Base-by-base conservation (phyloP, 2,888 invertebrate genomes). In the Linhomoeus sp. region DNA sequence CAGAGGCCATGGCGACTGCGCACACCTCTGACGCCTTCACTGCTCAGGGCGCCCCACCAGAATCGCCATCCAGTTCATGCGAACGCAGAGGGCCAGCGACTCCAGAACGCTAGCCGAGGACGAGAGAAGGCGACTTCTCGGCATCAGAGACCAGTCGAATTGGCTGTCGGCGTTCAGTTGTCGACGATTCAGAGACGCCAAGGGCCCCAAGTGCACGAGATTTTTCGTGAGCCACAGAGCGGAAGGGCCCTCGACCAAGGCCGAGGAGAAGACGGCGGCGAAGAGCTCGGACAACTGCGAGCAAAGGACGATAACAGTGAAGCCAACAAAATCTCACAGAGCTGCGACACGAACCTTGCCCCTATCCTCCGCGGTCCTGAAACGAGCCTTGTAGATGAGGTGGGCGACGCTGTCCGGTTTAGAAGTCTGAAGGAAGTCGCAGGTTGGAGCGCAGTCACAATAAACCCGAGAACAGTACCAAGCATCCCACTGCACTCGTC, bases 41-140 rank as follows among this genome's bases (percentile, higher is more conserved):
- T 33, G 33, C 15, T 9, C 33, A 33, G 33, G 14, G 17, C 36
- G 14, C 14, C 74, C 73, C 59, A 85, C 83, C 63, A 90, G 66
- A 59, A 97, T 79, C 0, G 85, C 72, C 67, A 94, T 77, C 82
- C 92, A 94, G 61, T 83, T 81, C 77, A 85, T 80, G 57, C 81
- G 75, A 7, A 88, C 76, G 66, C 87, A 86, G 56, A 82, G 80
- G 20, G 80, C 77, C 46, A 97, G 66, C 47, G 80, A 79, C 64
- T 83, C 80, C 33, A 94, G 65, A 3, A 73, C 68, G 7, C 75
- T 69, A 68, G 66, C 15, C 71, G 53, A 23, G 70, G 50, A 26
- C 37, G 42, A 20, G 40, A 19, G 1, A 44, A 29, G 15, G 29
- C 17, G 20, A 48, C 49, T n/a, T 48, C 48, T 45, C 57, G 54